Evolutionary conservation across 1,140 invertebrate species (phyloP).

Genomic region (Trypoxylus dichotomus): DNA sequence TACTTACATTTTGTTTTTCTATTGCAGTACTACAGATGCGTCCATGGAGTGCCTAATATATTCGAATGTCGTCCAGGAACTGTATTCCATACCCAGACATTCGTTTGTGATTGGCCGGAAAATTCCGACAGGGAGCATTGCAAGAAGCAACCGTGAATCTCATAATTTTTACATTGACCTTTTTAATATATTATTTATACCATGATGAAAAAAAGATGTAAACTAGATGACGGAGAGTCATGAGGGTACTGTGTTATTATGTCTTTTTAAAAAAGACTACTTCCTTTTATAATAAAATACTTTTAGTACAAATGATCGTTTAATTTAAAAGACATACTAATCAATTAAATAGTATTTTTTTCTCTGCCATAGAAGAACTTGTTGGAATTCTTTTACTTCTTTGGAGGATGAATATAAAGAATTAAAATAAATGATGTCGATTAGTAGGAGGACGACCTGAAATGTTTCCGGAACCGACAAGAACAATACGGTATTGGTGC

Average conservation of each 20-base stretch:
- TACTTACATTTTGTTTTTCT: constrained; percentile 41
- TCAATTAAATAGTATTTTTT: no score
- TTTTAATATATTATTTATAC: background rate
- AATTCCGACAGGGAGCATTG: constrained; percentile 68
- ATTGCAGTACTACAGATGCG: constrained; percentile 78
- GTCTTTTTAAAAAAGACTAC: background rate
- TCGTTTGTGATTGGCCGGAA: constrained; percentile 78
- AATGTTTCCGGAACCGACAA: no score
- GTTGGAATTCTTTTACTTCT: no score
- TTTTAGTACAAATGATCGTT: background rate
- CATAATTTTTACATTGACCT: background rate
- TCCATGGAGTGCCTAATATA: constrained; percentile 71
- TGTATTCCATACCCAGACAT: constrained; percentile 69
- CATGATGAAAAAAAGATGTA: background rate
- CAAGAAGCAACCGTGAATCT: constrained; percentile 35
- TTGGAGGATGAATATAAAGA: no score
- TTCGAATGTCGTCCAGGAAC: constrained; percentile 72
- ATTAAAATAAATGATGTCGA: no score
- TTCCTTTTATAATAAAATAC: background rate
- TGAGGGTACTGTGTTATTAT: background rate
- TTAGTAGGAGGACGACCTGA: no score
- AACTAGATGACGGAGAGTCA: background rate
- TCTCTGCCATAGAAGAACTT: no score
- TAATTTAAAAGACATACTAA: background rate
- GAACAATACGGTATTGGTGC: no score